phyloP scores from a whole-genome alignment of 2,888 invertebrate species.

The Odontothrips loti region DNA sequence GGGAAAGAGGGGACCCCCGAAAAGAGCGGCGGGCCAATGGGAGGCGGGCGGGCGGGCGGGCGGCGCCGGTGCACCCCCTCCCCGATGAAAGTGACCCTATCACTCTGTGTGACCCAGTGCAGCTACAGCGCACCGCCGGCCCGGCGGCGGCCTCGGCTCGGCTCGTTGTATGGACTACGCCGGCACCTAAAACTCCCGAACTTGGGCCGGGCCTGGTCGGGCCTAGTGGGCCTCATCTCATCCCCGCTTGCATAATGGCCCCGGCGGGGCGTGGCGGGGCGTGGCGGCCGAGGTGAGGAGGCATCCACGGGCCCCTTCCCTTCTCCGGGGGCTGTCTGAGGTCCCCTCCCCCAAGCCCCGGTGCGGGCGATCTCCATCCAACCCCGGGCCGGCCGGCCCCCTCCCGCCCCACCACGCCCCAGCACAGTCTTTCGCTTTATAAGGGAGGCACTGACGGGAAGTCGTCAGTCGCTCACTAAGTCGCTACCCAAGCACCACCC shows the following conservation, averaged over 20 bases:
- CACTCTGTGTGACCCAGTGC: not conserved
- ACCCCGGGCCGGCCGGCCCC: not conserved
- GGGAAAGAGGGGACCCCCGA: not conserved
- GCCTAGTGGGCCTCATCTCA: not conserved
- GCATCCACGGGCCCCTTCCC: not conserved
- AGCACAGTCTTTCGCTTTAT: not conserved
- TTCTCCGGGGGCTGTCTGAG: not conserved
- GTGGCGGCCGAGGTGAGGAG: not conserved
- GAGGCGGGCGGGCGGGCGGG: not conserved
- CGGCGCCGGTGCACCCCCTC: not conserved
- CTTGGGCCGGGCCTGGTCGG: not conserved
- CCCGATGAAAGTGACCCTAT: constrained; percentile 8
- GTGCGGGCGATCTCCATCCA: not conserved
- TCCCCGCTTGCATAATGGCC: constrained; percentile 21
- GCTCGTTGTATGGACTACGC: not conserved
- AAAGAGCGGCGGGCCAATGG: not conserved
- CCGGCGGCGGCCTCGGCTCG: not conserved
- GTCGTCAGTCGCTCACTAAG: constrained; percentile 15
- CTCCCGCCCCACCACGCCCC: constrained; percentile 2
- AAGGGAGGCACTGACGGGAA: not conserved
- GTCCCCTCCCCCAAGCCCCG: not conserved
- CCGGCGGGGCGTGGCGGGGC: not conserved
- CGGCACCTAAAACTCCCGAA: not conserved
- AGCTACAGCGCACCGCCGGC: not conserved
- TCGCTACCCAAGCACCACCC: constrained; percentile 14